Base-by-base conservation (phyloP, 2,888 invertebrate species). In the Steinernema hermaphroditum region DNA sequence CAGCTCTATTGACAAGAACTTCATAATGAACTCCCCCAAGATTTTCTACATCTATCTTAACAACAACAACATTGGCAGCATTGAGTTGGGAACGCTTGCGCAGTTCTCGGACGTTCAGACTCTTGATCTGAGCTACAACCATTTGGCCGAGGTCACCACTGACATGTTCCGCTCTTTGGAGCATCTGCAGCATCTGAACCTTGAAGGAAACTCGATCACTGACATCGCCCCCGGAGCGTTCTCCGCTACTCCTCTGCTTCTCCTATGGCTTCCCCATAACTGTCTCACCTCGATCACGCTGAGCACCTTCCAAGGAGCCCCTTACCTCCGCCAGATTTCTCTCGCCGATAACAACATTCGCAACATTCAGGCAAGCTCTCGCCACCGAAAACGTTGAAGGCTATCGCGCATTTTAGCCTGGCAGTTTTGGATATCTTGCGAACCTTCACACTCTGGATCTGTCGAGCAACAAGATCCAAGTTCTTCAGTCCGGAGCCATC, bases 391-490 rank as follows among this genome's bases (percentile, higher is more conserved):
- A n/a, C n/a, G n/a, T n/a, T n/a, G n/a, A n/a, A n/a, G n/a, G n/a
- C n/a, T n/a, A n/a, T 37, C 4, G 4, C 37, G 12, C 37, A 6
- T 73, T 82, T 76, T 46, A 83, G 80, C 81, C 85, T 24, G 79
- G 83, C 69, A 78, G 81, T 68, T 94, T 95, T 86, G 87, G 92
- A 84, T 93, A 93, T 0, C 90, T 94, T 69, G 93, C 93, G 88
- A 94, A 94, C 88, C 89, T 95, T 81, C 93, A 94, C 87, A 93
- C 93, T 6, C 88, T 95, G 70, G 94, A 94, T 87, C 89, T 95
- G 78, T 93, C 94, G 46, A 92, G 93, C 87, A 95, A 95, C 87
- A 80, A 83, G 70, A 82, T 86, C 43, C 72, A 81, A 68, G 78
- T 76, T 16, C 76, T 86, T 12, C 80, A 83, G 69, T 71, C 76